Evolutionary conservation across 2,113 vertebrate species (phyloP).

Genomic region (Donacobius atricapilla): DNA sequence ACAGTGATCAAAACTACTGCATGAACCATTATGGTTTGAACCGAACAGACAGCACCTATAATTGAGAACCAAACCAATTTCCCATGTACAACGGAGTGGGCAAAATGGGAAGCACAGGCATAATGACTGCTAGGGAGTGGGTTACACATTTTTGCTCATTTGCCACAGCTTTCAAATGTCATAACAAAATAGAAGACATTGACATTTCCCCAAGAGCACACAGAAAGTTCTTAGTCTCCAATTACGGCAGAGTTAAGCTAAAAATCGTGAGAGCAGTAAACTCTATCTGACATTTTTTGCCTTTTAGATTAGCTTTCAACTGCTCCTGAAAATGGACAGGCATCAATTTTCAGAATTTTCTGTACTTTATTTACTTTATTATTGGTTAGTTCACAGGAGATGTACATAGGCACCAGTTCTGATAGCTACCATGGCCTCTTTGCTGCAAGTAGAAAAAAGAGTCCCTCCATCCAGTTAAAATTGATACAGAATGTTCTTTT

Average conservation of each 20-base stretch:
- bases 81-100: background rate
- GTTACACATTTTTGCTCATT: background rate
- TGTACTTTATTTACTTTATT: background rate
- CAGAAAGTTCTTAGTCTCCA: background rate
- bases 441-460: background rate
- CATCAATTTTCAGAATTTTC: background rate
- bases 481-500: background rate
- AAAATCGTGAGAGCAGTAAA: background rate
- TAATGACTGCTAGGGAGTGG: background rate
- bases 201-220: conserved; percentile 4
- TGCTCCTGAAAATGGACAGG: background rate
- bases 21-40: background rate
- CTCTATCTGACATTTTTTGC: background rate
- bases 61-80: background rate
- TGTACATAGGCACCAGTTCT: background rate
- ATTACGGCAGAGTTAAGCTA: background rate
- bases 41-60: background rate
- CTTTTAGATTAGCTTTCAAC: background rate
- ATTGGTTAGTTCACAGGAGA: background rate
- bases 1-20: background rate
- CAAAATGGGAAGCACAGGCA: background rate
- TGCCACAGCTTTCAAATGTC: conserved; percentile 17
- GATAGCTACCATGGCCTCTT: background rate
- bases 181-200: background rate
- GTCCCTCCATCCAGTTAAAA: background rate